Conservation (phyloP, 2,113 vertebrate species). For the Ovis canadensis region DNA sequence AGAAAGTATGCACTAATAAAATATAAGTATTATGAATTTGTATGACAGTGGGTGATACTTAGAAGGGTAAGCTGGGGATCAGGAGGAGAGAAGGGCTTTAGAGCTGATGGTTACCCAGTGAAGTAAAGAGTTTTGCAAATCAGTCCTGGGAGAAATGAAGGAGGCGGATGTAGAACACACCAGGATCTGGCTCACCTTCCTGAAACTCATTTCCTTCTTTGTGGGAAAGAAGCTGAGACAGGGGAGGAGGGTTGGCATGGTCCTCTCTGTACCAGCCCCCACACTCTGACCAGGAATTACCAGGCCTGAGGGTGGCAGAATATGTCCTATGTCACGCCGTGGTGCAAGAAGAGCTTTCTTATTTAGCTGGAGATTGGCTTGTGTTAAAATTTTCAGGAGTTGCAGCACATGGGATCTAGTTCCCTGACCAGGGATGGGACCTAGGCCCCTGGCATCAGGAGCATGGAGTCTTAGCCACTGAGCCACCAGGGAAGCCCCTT, state of each 20-base stretch:
- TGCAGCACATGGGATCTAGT: neutral
- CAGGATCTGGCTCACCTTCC: neutral
- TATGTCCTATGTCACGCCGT: fast-evolving
- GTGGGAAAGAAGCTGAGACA: neutral
- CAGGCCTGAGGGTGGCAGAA: fast-evolving
- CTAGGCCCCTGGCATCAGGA: neutral
- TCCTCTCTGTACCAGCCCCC: neutral
- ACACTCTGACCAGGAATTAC: neutral
- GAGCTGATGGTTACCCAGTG: neutral
- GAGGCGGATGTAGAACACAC: neutral
- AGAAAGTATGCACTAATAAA: neutral
- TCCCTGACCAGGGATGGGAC: neutral
- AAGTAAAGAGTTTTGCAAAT: neutral
- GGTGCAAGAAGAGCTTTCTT: neutral
- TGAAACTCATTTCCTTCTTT: neutral
- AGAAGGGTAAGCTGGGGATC: neutral
- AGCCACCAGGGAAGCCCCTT: neutral
- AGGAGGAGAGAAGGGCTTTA: neutral
- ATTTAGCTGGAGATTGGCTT: neutral
- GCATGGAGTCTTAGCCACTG: neutral
- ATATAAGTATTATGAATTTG: neutral
- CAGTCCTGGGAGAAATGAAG: neutral
- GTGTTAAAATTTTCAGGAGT: neutral
- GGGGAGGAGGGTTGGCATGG: neutral
- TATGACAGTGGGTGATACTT: neutral